Percentiles rank a stretch among this genome's conserved stretches.
Evolutionary conservation across 2,888 invertebrate species (phyloP).

Genomic region (Caenorhabditis angaria): DNA sequence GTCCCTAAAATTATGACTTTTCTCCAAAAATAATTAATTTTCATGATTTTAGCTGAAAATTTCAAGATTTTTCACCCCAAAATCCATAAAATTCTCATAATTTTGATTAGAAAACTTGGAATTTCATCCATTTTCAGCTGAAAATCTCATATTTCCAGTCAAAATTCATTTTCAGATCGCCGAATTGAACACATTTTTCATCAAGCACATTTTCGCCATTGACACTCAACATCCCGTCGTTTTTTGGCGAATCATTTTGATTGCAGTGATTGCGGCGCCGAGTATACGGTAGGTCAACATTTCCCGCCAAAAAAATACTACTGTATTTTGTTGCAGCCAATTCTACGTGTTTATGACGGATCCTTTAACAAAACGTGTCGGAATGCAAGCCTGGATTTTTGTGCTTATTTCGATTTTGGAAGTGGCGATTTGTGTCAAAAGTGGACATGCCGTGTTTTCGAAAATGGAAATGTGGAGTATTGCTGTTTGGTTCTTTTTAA

Average conservation of each 20-base stretch:
- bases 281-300: slow-evolving; percentile 82
- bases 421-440: slow-evolving; percentile 68
- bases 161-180: slow-evolving; percentile 77
- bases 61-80: too few relatives aligned
- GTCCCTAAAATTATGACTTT: too few relatives aligned
- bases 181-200: slow-evolving; percentile 96
- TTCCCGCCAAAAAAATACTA: neutral
- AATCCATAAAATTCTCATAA: too few relatives aligned
- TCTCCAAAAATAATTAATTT: too few relatives aligned
- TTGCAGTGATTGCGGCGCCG: slow-evolving; percentile 95
- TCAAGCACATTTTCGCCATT: slow-evolving; percentile 98
- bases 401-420: slow-evolving; percentile 76
- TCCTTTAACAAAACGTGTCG: slow-evolving; percentile 92
- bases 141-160: too few relatives aligned
- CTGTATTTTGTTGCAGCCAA: slow-evolving; percentile 79
- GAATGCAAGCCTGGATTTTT: slow-evolving; percentile 99
- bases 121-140: neutral
- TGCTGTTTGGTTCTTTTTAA: slow-evolving; percentile 55
- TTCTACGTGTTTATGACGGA: slow-evolving; percentile 97
- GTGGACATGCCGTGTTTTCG: slow-evolving; percentile 64
- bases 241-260: slow-evolving; percentile 84
- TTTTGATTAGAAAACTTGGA: slow-evolving; percentile 14
- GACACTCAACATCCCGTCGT: slow-evolving; percentile 90
- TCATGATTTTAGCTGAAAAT: too few relatives aligned
- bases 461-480: slow-evolving; percentile 49